Evolutionary conservation across 2,113 vertebrate genomes (phyloP), one percentile per base, ranked within the genome.

Genomic region (Aptenodytes patagonicus): DNA sequence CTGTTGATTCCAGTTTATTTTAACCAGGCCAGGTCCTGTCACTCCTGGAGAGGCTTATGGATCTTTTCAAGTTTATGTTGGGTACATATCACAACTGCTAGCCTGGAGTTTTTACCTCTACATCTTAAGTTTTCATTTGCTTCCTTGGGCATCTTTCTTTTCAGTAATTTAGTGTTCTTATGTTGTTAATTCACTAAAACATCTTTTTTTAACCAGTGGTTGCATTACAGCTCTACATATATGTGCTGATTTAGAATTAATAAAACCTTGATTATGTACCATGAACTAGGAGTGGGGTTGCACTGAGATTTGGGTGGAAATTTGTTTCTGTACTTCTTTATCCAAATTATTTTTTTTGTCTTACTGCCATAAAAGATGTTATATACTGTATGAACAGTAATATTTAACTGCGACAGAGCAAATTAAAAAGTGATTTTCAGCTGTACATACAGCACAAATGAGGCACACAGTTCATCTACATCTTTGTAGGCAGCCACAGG

Each of bases 351-450:
- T 85, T 73, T 72, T 77, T 72, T 80, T 44, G 29, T 64, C 47
- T 94, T 42, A 4, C 21, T 9, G 1, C 71, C 1, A 0, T 54
- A 38, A 18, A 54, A 36, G 93, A 73, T 46, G 61, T 31, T 79
- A 10, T 20, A 40, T 61, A 52, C 78, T 24, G 65, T 32, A 24
- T 6, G 84, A 94, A 58, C 93, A 44, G 83, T 32, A 71, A 71
- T 60, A 84, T 89, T 95, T 92, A 95, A 87, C 77, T 17, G 69
- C n/a, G 91, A 57, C 87, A 76, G 87, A 93, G 87, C 78, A 87
- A 93, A 96, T 96, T 91, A 94, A 87, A 84, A 78, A 87, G 81
- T 91, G 84, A 76, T 89, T 95, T 94, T 95, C 14, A 36, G 80
- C 65, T 64, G 42, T 62, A 60, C 70, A 11, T 58, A n/a, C 55